Conservation (phyloP, 2,797 vertebrate species). For the Bovichtus variegatus region DNA sequence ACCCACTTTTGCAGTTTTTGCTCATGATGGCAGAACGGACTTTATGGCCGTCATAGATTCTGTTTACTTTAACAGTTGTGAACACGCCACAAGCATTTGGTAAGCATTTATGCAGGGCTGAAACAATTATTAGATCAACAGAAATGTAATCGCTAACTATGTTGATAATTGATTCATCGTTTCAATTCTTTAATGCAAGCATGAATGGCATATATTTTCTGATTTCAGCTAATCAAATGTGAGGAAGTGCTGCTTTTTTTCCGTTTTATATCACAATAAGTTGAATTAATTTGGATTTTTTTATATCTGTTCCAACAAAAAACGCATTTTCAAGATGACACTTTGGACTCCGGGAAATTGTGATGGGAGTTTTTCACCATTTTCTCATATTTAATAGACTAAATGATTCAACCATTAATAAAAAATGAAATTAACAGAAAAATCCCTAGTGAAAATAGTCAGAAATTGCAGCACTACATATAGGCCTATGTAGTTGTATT, state of each 20-base stretch:
- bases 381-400: background rate
- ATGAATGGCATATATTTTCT: background rate
- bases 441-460: background rate
- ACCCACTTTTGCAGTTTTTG: constrained; percentile 45
- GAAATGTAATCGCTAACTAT: background rate
- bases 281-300: background rate
- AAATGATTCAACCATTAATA: background rate
- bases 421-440: background rate
- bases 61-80: constrained; percentile 26
- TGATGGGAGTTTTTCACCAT: background rate
- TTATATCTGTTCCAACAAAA: background rate
- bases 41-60: constrained; percentile 2
- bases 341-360: background rate
- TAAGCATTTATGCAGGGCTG: background rate
- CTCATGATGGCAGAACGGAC: constrained; percentile 47
- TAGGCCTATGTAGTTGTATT: background rate
- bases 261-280: background rate
- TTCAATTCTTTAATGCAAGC: background rate
- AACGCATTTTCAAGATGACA: background rate
- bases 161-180: background rate
- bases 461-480: background rate
- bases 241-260: background rate
- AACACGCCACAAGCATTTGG: background rate
- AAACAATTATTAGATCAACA: background rate
- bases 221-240: background rate